These are phyloP conservation scores for Alcis repandata DNA, from an alignment of 2,888 invertebrate species.

Conservation along the genomic window DNA sequence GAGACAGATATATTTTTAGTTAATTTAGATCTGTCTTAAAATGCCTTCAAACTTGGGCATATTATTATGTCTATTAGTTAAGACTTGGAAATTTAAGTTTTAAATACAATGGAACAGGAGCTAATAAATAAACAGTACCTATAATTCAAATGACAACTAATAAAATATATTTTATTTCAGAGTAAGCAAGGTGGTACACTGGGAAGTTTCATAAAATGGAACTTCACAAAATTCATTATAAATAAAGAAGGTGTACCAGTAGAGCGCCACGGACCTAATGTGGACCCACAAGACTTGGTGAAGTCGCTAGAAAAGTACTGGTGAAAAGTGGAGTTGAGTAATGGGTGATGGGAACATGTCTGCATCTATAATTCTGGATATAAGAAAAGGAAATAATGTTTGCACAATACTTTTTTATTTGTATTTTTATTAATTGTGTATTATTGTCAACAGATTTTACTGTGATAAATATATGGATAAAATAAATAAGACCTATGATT, in stretches of 20 bases:
- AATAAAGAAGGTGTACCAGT: slow-evolving; percentile 90
- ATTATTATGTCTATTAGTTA: no score
- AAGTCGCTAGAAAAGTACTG: slow-evolving; percentile 84
- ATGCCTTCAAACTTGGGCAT: no score
- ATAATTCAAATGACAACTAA: neutral
- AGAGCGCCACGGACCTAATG: slow-evolving; percentile 89
- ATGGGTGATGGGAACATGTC: neutral
- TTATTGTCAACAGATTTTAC: neutral
- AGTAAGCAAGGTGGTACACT: slow-evolving; percentile 85
- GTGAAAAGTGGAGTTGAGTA: neutral
- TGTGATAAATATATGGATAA: neutral
- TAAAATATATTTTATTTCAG: slow-evolving; percentile 65
- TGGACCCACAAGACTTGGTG: slow-evolving; percentile 83
- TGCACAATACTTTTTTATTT: no score
- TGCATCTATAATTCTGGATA: slow-evolving; percentile 16
- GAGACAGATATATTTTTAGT: no score
- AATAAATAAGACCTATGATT: neutral
- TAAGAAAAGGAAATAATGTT: neutral
- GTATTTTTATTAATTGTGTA: neutral
- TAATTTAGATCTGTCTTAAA: no score
- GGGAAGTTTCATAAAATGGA: slow-evolving; percentile 93
- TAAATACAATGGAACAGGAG: neutral
- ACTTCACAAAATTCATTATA: slow-evolving; percentile 94
- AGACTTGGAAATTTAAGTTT: no score
- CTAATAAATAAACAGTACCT: neutral